Base-by-base conservation (phyloP, 2,113 vertebrate species). In the Diphyllodes magnificus region DNA sequence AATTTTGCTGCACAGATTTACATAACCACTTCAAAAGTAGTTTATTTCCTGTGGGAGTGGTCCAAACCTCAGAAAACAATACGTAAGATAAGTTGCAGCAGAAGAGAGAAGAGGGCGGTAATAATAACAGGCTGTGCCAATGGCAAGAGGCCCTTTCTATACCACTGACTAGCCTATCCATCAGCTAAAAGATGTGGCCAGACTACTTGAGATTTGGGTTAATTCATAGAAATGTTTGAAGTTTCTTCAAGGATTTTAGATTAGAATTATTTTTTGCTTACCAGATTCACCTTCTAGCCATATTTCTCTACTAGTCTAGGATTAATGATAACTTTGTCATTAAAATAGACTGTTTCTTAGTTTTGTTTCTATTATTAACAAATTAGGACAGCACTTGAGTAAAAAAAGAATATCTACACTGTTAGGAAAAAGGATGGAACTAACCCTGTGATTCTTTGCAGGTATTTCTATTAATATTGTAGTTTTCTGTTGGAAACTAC, bases 1-100 rank as follows among this genome's bases (percentile, higher is more conserved):
- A 90, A 95, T 94, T 94, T 88, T 92, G 44, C 31, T 81, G 18
- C 70, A 68, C 5, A 42, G 37, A 60, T 85, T 93, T 93, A 92
- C 31, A 45, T 91, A 96, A 91, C 49, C 11, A 39, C 24, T 80
- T 80, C 73, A 71, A 78, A 93, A 93, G 51, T 86, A 75, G 76
- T 68, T 71, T 86, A 42, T 70, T 65, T 92, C 65, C 83, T 28
- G 35, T 42, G 23, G 69, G 35, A 87, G 61, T 44, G 27, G 61
- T 47, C 44, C 21, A 79, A 84, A 91, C 10, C 31, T 82, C 37
- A 53, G 35, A 85, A 79, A 95, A 64, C 11, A 76, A 40, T 35
- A 22, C 0, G 0, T 35, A 42, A 7, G 15, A 13, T 37, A 68
- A 65, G 8, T 33, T 63, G 20, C 25, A 92, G 27, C 11, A 78